Percentiles rank a stretch among this genome's conserved stretches.
These are phyloP conservation scores for Bagarius yarrelli DNA, from an alignment of 2,113 vertebrate genomes.

Conservation along the genomic window DNA sequence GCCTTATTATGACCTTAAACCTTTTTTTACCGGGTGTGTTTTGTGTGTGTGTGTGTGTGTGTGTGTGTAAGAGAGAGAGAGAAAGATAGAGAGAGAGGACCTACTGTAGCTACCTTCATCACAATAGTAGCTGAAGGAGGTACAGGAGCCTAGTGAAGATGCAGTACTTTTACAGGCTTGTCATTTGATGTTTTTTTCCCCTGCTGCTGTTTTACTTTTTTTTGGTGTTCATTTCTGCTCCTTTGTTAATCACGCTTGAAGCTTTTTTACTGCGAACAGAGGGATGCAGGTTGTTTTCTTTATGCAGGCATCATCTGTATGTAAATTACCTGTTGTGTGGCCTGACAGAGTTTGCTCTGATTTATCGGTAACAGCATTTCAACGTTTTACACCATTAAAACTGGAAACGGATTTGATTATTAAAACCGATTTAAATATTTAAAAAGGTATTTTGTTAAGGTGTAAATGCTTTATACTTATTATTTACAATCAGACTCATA, in stretches of 20 bases:
- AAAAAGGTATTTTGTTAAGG: too few species aligned
- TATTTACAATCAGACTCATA: background rate
- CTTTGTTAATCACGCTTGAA: background rate
- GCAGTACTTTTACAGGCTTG: background rate
- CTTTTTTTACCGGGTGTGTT: slow-evolving; percentile 58
- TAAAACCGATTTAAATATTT: too few species aligned
- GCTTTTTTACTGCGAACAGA: background rate
- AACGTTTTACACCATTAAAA: too few species aligned
- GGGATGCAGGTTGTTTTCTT: background rate
- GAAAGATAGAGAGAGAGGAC: background rate
- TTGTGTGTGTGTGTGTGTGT: slow-evolving; percentile 7
- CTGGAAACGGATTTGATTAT: too few species aligned
- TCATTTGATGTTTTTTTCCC: background rate
- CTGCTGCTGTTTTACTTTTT: background rate
- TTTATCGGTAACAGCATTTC: background rate
- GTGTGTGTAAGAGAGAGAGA: slow-evolving; percentile 22
- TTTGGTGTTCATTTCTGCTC: background rate
- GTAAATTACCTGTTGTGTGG: background rate
- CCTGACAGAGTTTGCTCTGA: background rate
- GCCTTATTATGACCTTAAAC: slow-evolving; percentile 54
- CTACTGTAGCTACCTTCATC: slow-evolving; percentile 41
- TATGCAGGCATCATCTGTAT: background rate
- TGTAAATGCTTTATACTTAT: background rate
- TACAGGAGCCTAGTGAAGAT: slow-evolving; percentile 18
- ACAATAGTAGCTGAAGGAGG: slow-evolving; percentile 50